A percentile compares a stretch with the other conserved stretches of the same genome.
Conservation (phyloP, 2,113 vertebrate genomes). For the Odobenus rosmarus region DNA sequence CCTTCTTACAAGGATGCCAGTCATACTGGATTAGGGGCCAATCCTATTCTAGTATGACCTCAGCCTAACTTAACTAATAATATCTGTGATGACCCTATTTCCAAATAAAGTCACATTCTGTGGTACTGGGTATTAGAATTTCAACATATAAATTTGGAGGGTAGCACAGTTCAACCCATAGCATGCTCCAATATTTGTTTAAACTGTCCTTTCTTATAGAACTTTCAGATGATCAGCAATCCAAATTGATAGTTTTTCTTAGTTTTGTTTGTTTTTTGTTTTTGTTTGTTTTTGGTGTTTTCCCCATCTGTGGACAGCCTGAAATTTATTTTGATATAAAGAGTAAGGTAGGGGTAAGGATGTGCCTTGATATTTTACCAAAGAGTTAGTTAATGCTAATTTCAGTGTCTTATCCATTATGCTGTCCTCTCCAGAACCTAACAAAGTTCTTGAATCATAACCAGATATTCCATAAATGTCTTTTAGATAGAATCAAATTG, state of each 20-base stretch:
- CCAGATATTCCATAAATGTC: neutral
- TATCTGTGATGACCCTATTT: neutral
- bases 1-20: neutral
- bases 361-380: neutral
- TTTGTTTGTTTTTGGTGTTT: neutral
- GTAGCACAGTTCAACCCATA: neutral
- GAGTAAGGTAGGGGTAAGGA: neutral
- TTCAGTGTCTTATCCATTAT: neutral
- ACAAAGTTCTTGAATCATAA: neutral
- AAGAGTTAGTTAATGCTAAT: neutral
- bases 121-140: neutral
- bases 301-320: neutral
- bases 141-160: neutral
- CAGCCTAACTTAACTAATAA: neutral
- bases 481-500: neutral
- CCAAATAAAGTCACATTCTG: neutral
- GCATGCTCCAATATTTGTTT: neutral
- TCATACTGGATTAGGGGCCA: neutral
- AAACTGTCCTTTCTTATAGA: neutral
- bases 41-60: neutral
- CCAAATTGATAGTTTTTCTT: neutral
- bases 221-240: neutral
- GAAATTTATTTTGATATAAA: slow-evolving; percentile 25
- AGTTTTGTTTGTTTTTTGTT: neutral
- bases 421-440: neutral